Conservation (phyloP, 2,797 vertebrate genomes). For the Tapirus indicus region DNA sequence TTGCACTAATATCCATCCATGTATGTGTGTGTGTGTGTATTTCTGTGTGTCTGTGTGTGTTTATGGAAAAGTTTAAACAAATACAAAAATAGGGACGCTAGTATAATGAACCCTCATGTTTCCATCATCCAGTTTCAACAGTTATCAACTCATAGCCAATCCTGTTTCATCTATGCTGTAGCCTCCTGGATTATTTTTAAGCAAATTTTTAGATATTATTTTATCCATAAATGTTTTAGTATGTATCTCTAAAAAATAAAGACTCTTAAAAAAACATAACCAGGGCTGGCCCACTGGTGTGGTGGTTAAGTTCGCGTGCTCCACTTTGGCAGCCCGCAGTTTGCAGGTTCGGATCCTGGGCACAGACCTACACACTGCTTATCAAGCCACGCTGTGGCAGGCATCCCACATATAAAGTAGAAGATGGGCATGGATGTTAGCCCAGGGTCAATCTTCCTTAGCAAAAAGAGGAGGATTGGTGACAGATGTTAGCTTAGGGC, state of each 20-base stretch:
- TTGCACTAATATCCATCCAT: neutral
- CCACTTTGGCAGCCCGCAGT: too few relatives aligned
- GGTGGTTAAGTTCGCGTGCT: too few relatives aligned
- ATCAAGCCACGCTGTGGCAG: too few relatives aligned
- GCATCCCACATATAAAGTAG: too few relatives aligned
- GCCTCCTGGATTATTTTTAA: constrained; percentile 23
- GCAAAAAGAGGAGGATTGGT: too few relatives aligned
- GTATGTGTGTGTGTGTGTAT: neutral
- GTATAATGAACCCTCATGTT: neutral
- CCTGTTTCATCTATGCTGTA: neutral
- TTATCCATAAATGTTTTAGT: constrained; percentile 20
- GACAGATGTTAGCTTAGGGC: too few relatives aligned
- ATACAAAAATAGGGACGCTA: neutral
- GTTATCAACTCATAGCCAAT: neutral
- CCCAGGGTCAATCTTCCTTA: too few relatives aligned
- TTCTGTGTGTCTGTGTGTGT: neutral
- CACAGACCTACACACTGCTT: too few relatives aligned
- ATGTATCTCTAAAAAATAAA: constrained; percentile 32
- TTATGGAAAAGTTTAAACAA: neutral
- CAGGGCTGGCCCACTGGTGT: too few relatives aligned
- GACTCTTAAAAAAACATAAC: neutral
- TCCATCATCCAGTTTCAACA: neutral
- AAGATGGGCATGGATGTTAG: too few relatives aligned
- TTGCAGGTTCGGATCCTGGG: too few relatives aligned
- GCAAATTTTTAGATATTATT: neutral